Conservation (phyloP, 2,888 invertebrate species). For the Drosophila bunnanda region DNA sequence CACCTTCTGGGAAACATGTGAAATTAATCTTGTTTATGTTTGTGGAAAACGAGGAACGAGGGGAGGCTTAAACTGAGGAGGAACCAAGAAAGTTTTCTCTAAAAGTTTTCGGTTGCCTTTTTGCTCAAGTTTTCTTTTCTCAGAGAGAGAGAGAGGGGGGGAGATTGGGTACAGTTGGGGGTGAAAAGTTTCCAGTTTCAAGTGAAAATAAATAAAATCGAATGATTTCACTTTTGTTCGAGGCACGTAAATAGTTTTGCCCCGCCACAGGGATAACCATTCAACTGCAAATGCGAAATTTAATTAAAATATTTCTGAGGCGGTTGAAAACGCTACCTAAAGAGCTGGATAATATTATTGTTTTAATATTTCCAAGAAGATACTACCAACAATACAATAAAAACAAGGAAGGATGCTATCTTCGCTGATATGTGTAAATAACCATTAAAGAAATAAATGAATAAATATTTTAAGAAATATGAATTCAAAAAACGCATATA, state of each 20-base stretch:
- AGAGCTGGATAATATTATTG: not conserved
- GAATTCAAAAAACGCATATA: too few species aligned
- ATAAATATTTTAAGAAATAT: too few species aligned
- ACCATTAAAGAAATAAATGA: too few species aligned
- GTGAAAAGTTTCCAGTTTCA: conserved; percentile 53
- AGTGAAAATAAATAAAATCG: conserved; percentile 74
- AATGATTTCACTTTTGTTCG: conserved; percentile 54
- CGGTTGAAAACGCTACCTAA: conserved; percentile 17
- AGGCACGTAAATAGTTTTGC: conserved; percentile 49
- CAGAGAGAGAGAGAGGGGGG: not conserved
- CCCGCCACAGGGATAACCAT: conserved; percentile 42
- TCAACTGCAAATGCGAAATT: conserved; percentile 64
- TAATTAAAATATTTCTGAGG: conserved; percentile 62
- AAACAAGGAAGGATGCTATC: not conserved
- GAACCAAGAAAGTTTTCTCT: conserved; percentile 60
- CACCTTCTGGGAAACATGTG: conserved; percentile 61
- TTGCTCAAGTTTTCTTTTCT: conserved; percentile 58
- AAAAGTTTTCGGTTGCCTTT: conserved; percentile 57
- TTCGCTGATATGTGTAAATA: too few species aligned
- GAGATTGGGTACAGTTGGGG: not conserved
- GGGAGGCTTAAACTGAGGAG: conserved; percentile 1
- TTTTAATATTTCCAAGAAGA: not conserved
- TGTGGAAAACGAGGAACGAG: conserved; percentile 34
- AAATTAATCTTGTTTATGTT: conserved; percentile 82
- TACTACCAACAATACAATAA: not conserved